Evolutionary conservation across 1,140 invertebrate species (phyloP).

Genomic region (Berghia stephanieae): DNA sequence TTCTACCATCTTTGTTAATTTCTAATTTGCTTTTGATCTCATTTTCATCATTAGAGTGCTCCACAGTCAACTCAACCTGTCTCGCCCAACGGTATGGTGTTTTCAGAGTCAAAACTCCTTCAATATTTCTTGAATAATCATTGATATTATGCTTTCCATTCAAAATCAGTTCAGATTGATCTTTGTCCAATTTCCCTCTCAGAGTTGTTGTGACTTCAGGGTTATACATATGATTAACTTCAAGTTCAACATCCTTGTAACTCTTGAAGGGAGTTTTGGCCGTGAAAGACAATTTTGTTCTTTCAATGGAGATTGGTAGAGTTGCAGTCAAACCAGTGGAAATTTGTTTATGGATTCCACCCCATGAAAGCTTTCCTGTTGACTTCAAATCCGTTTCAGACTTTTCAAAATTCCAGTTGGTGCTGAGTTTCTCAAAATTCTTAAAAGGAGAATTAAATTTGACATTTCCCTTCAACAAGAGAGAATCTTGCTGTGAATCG

Average conservation of each 20-base stretch:
- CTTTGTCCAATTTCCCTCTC: slow-evolving; percentile 2
- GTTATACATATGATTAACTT: slow-evolving; percentile 15
- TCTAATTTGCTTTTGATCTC: neutral
- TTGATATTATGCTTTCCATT: slow-evolving; percentile 5
- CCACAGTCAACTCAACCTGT: neutral
- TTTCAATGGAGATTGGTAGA: neutral
- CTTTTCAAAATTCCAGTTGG: neutral
- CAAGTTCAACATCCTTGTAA: slow-evolving; percentile 18
- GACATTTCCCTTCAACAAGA: neutral
- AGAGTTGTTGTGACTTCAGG: neutral
- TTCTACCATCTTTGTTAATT: neutral
- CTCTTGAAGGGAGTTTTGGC: neutral
- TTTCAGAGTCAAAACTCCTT: neutral
- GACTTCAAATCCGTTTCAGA: neutral
- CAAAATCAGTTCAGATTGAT: neutral
- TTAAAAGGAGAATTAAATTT: slow-evolving; percentile 23
- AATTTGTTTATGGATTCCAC: neutral
- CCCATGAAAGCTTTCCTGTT: slow-evolving; percentile 10
- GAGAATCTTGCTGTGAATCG: neutral
- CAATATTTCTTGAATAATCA: neutral
- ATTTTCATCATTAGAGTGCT: neutral
- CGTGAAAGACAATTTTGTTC: neutral
- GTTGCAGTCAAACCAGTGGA: neutral
- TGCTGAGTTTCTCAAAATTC: neutral
- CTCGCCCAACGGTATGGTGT: neutral